Evolutionary conservation across 2,797 vertebrate species (phyloP).

Genomic region (Myotis daubentonii): DNA sequence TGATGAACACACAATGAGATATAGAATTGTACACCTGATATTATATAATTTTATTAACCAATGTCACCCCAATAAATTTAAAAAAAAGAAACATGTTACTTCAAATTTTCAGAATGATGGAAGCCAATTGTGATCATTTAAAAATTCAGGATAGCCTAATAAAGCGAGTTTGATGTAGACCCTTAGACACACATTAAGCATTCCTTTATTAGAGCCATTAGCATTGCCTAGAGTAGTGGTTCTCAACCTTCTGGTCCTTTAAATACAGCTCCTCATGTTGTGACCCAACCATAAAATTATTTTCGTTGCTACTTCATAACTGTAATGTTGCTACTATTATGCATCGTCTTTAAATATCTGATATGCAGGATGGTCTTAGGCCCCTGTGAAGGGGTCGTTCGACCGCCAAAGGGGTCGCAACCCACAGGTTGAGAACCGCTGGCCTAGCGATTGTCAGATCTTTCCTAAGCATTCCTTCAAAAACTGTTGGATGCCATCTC

Average conservation of each 20-base stretch:
- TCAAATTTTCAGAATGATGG: conserved; percentile 3
- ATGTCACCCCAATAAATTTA: neutral
- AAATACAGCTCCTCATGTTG: too few species aligned
- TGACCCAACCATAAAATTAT: too few species aligned
- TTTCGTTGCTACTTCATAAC: too few species aligned
- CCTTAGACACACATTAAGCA: neutral
- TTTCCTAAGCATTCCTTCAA: neutral
- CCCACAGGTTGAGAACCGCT: too few species aligned
- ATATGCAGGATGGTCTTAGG: too few species aligned
- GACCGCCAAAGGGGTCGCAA: too few species aligned
- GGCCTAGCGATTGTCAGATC: too few species aligned
- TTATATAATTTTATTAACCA: neutral
- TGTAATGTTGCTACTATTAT: too few species aligned
- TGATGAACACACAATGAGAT: neutral
- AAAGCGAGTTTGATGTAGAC: neutral
- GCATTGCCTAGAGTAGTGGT: neutral
- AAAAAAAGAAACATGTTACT: neutral
- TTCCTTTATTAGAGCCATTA: neutral
- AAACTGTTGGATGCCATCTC: neutral
- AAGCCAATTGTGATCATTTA: neutral
- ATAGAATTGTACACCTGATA: neutral
- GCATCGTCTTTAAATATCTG: too few species aligned
- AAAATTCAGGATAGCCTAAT: neutral
- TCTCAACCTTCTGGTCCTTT: too few species aligned
- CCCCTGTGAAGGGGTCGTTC: too few species aligned